Base-by-base conservation (phyloP, 2,888 invertebrate species). In the Drosophila ustulata region DNA sequence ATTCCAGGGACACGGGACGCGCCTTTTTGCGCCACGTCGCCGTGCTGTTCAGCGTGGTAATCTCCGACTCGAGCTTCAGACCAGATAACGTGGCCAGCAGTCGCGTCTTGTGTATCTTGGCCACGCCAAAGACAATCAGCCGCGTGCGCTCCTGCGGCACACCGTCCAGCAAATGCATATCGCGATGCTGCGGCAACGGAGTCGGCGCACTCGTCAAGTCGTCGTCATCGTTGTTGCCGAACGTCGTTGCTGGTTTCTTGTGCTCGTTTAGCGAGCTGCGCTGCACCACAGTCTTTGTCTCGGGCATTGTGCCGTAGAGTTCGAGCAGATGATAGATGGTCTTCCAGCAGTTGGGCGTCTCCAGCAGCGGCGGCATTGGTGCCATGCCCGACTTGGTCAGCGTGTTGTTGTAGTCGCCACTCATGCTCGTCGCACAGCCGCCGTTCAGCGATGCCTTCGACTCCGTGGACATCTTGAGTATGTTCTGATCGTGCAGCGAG, bases 231-330 rank as follows among this genome's bases (percentile, higher is more conserved):
- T 86, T 83, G 3, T 87, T 71, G 4, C 46, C 67, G 5, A 81
- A 89, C 0, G 81, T 89, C 3, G 89, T 73, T 3, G 75, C 18
- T 3, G 94, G 93, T 56, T 94, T 93, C 55, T 94, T 93, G 49
- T 90, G 85, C 56, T 83, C 89, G 66, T 88, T 82, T 30, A 90
- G 57, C 0, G 91, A 83, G n/a, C 80, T 85, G 62, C 92, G 88
- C 61, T 92, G 92, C 47, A 98, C 96, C 53, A 98, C 96, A 0
- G 98, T 98, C 92, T 98, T 98, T 0, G 98, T 97, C 90, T 98
- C 98, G 0, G 98, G 98, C 95, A 97, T 97, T 52, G 97, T 97
- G 5, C 98, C 98, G 91, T 99, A 99, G 56, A 98, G 93, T 89
- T 98, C 98, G 61, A 99, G 93, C 70, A 99, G 94, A 91, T 97